Conservation (phyloP, 2,797 vertebrate species). For the Clamator glandarius region DNA sequence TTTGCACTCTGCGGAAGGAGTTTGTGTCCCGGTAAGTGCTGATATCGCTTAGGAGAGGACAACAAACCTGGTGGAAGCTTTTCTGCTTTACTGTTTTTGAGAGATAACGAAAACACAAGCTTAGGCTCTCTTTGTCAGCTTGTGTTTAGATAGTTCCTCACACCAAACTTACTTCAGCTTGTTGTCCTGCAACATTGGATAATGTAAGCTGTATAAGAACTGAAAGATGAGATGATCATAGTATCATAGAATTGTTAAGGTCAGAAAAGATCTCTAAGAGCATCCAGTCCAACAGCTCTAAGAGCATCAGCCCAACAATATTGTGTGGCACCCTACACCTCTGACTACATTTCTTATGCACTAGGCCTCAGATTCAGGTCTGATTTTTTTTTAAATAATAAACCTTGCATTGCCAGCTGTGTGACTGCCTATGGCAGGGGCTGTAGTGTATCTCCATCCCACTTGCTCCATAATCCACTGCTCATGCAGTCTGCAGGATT, state of each 20-base stretch:
- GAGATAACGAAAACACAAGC: neutral
- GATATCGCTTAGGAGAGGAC: neutral
- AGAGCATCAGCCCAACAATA: too few species aligned
- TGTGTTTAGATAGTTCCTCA: neutral
- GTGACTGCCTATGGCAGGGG: neutral
- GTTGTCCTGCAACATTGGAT: neutral
- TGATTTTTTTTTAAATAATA: neutral
- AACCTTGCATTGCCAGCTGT: neutral
- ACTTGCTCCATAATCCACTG: neutral
- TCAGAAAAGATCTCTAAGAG: too few species aligned
- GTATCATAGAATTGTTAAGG: too few species aligned
- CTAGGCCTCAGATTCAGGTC: neutral
- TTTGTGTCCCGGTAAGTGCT: neutral
- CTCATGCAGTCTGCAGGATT: neutral
- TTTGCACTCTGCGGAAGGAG: neutral
- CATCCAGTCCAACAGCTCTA: too few species aligned
- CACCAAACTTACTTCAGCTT: neutral
- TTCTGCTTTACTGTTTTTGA: neutral
- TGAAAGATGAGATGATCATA: neutral
- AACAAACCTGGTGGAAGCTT: neutral
- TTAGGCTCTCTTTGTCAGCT: neutral
- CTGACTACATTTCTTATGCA: neutral
- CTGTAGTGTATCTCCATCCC: neutral
- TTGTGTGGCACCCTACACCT: neutral
- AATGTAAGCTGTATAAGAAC: neutral